Conservation (phyloP, 2,113 vertebrate species). For the Salvator merianae region DNA sequence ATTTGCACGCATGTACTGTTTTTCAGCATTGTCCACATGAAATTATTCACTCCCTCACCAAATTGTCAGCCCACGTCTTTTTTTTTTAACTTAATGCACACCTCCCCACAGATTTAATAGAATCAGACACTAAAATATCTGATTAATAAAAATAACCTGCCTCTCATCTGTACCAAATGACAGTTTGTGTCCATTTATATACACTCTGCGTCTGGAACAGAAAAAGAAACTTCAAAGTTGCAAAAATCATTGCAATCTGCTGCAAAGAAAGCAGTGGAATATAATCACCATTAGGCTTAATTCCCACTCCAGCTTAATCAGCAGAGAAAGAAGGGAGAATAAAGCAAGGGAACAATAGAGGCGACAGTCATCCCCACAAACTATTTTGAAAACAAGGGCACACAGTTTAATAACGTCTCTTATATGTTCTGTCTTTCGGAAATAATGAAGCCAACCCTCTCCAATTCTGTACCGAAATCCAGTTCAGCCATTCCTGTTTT, state of each 20-base stretch:
- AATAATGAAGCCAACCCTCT: not conserved
- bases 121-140: too few species aligned
- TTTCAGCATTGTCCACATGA: too few species aligned
- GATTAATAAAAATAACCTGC: too few species aligned
- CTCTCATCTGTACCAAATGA: too few species aligned
- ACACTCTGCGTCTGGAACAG: too few species aligned
- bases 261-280: not conserved
- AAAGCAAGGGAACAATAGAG: not conserved
- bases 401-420: not conserved
- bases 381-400: not conserved
- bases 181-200: too few species aligned
- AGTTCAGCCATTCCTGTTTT: not conserved
- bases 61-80: too few species aligned
- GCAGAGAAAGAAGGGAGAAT: not conserved
- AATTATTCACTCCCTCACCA: too few species aligned
- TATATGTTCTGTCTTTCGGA: too few species aligned
- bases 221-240: not conserved
- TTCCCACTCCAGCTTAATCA: not conserved
- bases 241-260: not conserved
- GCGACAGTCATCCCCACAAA: not conserved
- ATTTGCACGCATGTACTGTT: too few species aligned
- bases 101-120: too few species aligned
- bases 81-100: too few species aligned
- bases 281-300: not conserved
- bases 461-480: fast-evolving